These are phyloP conservation scores for Pelvicachromis taeniatus DNA, from an alignment of 2,113 vertebrate species.

Conservation along the genomic window DNA sequence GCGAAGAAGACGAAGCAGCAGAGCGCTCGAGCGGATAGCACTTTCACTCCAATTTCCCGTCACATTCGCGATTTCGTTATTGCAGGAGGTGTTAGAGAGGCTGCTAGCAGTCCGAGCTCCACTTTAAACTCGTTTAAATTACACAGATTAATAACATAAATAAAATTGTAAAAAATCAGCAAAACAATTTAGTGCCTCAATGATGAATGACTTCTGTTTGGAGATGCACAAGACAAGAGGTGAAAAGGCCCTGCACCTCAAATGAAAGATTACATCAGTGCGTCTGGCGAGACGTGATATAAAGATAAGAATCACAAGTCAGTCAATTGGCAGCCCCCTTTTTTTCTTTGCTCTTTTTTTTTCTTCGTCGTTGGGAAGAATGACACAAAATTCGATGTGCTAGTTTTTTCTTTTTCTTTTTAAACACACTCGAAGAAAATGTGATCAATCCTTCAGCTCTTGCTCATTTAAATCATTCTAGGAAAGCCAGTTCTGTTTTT, in stretches of 20 bases:
- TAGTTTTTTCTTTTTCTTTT: background rate
- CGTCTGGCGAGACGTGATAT: constrained; percentile 38
- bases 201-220: background rate
- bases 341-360: background rate
- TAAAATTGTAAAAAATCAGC: fast-evolving
- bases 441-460: background rate
- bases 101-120: background rate
- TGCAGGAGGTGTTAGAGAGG: background rate
- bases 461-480: constrained; percentile 58
- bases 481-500: constrained; percentile 55
- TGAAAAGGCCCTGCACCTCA: constrained; percentile 23
- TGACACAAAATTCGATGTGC: constrained; percentile 4
- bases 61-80: background rate
- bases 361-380: background rate
- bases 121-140: background rate
- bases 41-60: background rate
- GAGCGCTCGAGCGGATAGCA: background rate
- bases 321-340: constrained; percentile 6
- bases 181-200: background rate
- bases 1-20: background rate
- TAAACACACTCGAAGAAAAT: constrained; percentile 28
- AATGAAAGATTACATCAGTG: constrained; percentile 51
- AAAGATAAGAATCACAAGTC: constrained; percentile 48
- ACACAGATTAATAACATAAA: background rate
- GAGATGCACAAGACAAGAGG: background rate